A percentile compares a stretch with the other conserved stretches of the same genome.
These are phyloP conservation scores for Nanorana parkeri DNA, from an alignment of 2,113 vertebrate species.

Conservation along the genomic window DNA sequence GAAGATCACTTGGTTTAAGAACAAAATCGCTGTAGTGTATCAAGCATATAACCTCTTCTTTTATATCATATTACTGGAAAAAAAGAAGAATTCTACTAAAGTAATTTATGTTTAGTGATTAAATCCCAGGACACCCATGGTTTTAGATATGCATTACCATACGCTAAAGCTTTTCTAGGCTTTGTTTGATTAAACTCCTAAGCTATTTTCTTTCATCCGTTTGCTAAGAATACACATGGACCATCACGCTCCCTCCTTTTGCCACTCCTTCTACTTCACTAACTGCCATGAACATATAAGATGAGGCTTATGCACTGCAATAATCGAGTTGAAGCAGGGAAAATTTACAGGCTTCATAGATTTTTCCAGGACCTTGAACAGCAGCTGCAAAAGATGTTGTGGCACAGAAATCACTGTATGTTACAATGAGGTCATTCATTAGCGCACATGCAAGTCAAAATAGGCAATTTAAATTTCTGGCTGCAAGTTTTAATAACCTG, in stretches of 20 bases:
- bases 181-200: slow-evolving; percentile 7
- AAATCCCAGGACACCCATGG: neutral
- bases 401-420: slow-evolving; percentile 11
- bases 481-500: too few species aligned
- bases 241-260: neutral
- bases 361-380: slow-evolving; percentile 18
- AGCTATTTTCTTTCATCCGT: slow-evolving; percentile 7
- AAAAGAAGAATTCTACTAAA: neutral
- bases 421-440: slow-evolving; percentile 25
- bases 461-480: too few species aligned
- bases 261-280: slow-evolving; percentile 20
- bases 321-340: neutral
- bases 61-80: neutral
- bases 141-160: neutral
- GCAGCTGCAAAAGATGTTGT: slow-evolving; percentile 10
- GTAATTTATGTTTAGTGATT: neutral
- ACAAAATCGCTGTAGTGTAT: slow-evolving; percentile 29
- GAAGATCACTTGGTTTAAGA: neutral
- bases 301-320: slow-evolving; percentile 3
- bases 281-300: slow-evolving; percentile 24
- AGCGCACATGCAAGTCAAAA: too few species aligned
- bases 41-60: neutral
- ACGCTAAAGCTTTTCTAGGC: neutral
- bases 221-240: neutral
- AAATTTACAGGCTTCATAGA: slow-evolving; percentile 7